Conservation (phyloP, 2,888 invertebrate genomes). For the Prionchulus punctatus region DNA sequence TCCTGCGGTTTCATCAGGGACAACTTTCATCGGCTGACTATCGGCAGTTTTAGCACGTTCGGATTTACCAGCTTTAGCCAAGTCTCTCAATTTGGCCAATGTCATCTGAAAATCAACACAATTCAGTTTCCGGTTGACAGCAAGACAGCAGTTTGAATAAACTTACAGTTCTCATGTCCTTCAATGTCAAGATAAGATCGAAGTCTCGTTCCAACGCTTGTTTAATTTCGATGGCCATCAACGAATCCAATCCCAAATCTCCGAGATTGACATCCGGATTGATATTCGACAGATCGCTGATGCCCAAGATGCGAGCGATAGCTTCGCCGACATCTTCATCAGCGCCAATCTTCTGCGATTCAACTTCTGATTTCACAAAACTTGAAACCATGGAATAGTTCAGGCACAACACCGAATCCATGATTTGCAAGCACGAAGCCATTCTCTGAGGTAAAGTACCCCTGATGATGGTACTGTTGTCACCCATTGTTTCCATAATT, state of each 20-base stretch:
- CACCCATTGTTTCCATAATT: conserved; percentile 68
- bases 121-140: too few species aligned
- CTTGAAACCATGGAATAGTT: not conserved
- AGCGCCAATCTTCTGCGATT: conserved; percentile 36
- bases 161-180: conserved; percentile 61
- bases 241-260: conserved; percentile 90
- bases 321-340: conserved; percentile 43
- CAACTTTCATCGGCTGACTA: too few species aligned
- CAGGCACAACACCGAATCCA: conserved; percentile 77
- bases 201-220: conserved; percentile 45
- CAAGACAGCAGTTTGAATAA: too few species aligned
- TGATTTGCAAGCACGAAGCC: conserved; percentile 68
- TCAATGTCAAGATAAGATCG: conserved; percentile 71
- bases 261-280: conserved; percentile 60
- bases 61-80: conserved; percentile 17
- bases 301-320: conserved; percentile 42
- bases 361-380: conserved; percentile 14
- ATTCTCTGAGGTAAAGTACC: conserved; percentile 92
- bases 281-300: conserved; percentile 66
- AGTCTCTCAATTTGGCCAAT: conserved; percentile 52
- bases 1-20: too few species aligned
- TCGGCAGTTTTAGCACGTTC: too few species aligned
- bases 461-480: conserved; percentile 72
- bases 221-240: conserved; percentile 98
- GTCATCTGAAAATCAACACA: conserved; percentile 45